Percentiles rank a stretch among this genome's conserved stretches.
Evolutionary conservation across 2,888 invertebrate genomes (phyloP).

Genomic region (Aproaerema taeniolella): DNA sequence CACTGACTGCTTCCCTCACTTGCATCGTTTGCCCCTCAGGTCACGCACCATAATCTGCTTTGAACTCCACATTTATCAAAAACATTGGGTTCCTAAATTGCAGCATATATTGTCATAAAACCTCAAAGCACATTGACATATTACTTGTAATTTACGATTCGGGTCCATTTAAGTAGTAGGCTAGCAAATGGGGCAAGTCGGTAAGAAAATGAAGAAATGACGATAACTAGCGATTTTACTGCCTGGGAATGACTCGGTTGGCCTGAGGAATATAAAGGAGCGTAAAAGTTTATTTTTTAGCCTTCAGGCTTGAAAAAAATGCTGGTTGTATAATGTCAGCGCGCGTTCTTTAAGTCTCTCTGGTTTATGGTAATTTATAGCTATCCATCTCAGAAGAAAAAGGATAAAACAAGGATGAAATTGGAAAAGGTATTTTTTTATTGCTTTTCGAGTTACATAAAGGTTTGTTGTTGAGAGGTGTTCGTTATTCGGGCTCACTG

Average conservation of each 20-base stretch:
- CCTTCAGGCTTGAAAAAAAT: constrained; percentile 18
- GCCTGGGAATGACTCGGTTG: constrained; percentile 28
- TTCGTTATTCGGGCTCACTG: too few species aligned
- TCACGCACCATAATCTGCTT: too few species aligned
- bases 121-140: constrained; percentile 16
- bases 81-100: too few species aligned
- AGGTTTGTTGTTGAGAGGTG: neutral
- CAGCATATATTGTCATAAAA: constrained; percentile 11
- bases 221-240: constrained; percentile 29
- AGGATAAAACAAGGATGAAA: constrained; percentile 5
- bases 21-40: too few species aligned
- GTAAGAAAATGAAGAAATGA: constrained; percentile 17
- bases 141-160: constrained; percentile 26
- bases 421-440: constrained; percentile 8
- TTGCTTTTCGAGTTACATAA: neutral
- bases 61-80: too few species aligned
- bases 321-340: constrained; percentile 30
- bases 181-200: constrained; percentile 12
- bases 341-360: constrained; percentile 24
- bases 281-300: constrained; percentile 28
- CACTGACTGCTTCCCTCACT: constrained; percentile 15
- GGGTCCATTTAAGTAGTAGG: constrained; percentile 20
- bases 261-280: constrained; percentile 26
- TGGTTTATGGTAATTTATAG: constrained; percentile 36
- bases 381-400: constrained; percentile 19